phyloP scores from a whole-genome alignment of 2,888 invertebrate species.

The Bombylius discolor region DNA sequence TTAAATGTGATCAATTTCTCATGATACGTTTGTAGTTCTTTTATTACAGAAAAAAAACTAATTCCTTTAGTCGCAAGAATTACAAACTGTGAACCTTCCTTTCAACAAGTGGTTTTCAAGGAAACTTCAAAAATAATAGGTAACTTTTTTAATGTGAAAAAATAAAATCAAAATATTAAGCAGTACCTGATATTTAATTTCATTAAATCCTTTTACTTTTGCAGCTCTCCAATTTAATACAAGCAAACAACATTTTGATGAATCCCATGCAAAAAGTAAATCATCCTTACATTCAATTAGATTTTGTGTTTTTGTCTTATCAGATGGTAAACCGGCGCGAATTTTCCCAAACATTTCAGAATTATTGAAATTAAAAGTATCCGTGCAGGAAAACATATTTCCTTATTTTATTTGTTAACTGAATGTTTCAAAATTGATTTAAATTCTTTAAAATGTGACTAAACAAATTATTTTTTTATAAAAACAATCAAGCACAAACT shows the following conservation, averaged over 20 bases:
- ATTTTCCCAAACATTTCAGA: slow-evolving; percentile 43
- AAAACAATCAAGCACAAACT: no score
- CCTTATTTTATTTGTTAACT: no score
- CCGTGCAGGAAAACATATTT: slow-evolving; percentile 32
- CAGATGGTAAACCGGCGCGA: slow-evolving; percentile 39
- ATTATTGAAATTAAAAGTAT: slow-evolving; percentile 43
- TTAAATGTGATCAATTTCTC: no score
- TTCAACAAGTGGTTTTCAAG: no score
- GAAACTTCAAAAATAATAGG: background rate
- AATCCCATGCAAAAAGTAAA: slow-evolving; percentile 49
- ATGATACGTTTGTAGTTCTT: no score
- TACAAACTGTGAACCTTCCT: no score
- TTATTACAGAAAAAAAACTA: no score
- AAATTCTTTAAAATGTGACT: no score
- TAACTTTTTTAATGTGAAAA: background rate
- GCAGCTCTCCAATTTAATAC: slow-evolving; percentile 42
- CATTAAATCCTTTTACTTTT: slow-evolving; percentile 30
- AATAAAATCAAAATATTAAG: slow-evolving; percentile 9
- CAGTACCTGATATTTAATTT: slow-evolving; percentile 39
- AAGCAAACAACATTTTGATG: slow-evolving; percentile 42
- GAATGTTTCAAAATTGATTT: no score
- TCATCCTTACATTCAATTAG: slow-evolving; percentile 47
- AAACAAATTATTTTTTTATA: no score
- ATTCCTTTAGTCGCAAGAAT: no score
- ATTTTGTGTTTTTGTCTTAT: slow-evolving; percentile 40